A percentile compares a stretch with the other conserved stretches of the same genome.
phyloP scores from a whole-genome alignment of 2,888 invertebrate species.

The Sinopyrophorus schimmeli region DNA sequence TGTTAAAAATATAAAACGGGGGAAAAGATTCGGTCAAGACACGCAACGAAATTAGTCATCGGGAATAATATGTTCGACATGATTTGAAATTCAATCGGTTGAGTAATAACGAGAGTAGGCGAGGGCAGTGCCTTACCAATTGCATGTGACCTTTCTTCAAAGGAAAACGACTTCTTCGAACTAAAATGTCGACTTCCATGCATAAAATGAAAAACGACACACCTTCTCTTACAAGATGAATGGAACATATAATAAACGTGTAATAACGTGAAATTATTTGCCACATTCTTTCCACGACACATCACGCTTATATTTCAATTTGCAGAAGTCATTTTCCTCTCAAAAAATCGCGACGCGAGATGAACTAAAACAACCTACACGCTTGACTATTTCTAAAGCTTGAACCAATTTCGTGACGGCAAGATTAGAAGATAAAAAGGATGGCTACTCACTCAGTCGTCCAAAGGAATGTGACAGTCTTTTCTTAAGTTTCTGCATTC shows the following conservation, averaged over 20 bases:
- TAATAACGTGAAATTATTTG: slow-evolving; percentile 9
- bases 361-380: too few species aligned
- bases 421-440: not conserved
- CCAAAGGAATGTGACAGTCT: slow-evolving; percentile 95
- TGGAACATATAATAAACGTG: slow-evolving; percentile 16
- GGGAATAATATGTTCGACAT: not conserved
- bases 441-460: slow-evolving; percentile 83
- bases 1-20: slow-evolving; percentile 3
- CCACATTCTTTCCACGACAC: slow-evolving; percentile 3
- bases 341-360: too few species aligned
- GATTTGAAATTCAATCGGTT: slow-evolving; percentile 11
- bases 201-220: slow-evolving; percentile 8
- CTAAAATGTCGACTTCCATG: slow-evolving; percentile 12
- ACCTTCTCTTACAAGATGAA: slow-evolving; percentile 11
- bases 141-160: slow-evolving; percentile 11
- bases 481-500: slow-evolving; percentile 93
- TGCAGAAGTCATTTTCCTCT: too few species aligned
- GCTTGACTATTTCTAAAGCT: too few species aligned
- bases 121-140: slow-evolving; percentile 11
- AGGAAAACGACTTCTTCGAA: slow-evolving; percentile 17
- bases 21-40: not conserved
- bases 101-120: slow-evolving; percentile 11
- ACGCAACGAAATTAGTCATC: slow-evolving; percentile 8
- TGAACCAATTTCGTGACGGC: too few species aligned
- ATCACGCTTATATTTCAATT: slow-evolving; percentile 12